Conservation (phyloP, 2,797 vertebrate genomes). For the Phataginus tricuspis region DNA sequence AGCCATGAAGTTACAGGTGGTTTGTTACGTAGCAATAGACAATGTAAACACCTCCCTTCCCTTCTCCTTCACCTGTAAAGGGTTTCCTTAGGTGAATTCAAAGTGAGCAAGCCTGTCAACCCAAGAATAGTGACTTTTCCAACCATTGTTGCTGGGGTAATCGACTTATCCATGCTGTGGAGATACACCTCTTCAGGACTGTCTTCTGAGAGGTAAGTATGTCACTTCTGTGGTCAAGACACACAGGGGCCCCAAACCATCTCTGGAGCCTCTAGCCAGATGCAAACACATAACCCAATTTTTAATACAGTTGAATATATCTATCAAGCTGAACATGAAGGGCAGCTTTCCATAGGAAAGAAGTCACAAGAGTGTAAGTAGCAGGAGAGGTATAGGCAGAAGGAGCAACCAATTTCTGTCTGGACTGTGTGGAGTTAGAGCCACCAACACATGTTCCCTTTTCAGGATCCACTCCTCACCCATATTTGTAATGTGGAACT, state of each 20-base stretch:
- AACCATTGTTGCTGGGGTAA: neutral
- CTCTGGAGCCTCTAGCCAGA: neutral
- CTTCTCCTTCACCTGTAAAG: slow-evolving; percentile 44
- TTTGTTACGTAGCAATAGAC: neutral
- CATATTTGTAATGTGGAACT: slow-evolving; percentile 4
- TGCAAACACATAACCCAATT: slow-evolving; percentile 23
- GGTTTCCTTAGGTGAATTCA: neutral
- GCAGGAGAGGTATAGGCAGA: neutral
- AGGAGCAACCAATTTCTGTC: neutral
- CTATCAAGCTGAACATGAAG: slow-evolving; percentile 7
- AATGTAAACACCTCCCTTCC: neutral
- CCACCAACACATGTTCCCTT: neutral
- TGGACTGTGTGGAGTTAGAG: neutral
- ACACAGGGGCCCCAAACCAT: neutral
- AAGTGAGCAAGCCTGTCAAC: neutral
- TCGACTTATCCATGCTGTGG: neutral
- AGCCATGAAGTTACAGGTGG: neutral
- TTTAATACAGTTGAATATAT: slow-evolving; percentile 39
- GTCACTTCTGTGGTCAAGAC: slow-evolving; percentile 27
- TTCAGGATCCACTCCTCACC: neutral
- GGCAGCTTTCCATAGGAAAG: slow-evolving; percentile 44
- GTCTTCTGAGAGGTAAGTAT: slow-evolving; percentile 22
- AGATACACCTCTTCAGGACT: neutral
- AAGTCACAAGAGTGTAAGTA: slow-evolving; percentile 31
- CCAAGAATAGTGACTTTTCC: slow-evolving; percentile 22